phyloP scores from a whole-genome alignment of 2,797 vertebrate species.

The Limnodromus scolopaceus region DNA sequence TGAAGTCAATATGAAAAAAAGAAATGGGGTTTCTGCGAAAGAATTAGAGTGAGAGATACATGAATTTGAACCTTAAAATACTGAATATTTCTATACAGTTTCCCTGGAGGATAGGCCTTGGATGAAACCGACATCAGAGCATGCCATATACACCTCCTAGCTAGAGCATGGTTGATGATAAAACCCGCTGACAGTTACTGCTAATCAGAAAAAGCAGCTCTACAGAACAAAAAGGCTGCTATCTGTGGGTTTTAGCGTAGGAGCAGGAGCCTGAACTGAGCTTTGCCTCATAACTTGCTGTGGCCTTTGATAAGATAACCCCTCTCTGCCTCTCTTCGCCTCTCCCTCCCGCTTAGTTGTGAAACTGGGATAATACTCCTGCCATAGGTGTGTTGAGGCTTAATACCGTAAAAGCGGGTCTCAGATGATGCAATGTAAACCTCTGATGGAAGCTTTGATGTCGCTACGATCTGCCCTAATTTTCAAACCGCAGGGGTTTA shows the following conservation, averaged over 20 bases:
- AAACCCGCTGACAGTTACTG: slow-evolving; percentile 17
- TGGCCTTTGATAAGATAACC: slow-evolving; percentile 10
- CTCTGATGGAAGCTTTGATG: background rate
- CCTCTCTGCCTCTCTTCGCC: background rate
- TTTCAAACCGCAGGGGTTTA: background rate
- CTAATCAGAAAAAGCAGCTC: slow-evolving; percentile 39
- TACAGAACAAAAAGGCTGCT: background rate
- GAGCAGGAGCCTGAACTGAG: background rate
- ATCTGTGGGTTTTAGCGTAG: background rate
- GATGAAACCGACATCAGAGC: background rate
- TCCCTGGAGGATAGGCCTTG: background rate
- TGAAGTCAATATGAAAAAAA: background rate
- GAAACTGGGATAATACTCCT: background rate
- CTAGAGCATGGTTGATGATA: background rate
- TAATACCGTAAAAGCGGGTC: background rate
- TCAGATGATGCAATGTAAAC: background rate
- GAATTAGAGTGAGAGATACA: background rate
- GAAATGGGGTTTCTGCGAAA: background rate
- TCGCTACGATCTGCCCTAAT: background rate
- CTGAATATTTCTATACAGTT: background rate
- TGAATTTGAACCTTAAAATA: background rate
- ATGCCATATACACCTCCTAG: background rate
- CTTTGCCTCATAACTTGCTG: background rate
- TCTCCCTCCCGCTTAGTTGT: background rate
- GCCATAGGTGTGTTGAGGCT: background rate